Percentiles rank a stretch among this genome's conserved stretches.
Conservation (phyloP, 2,888 invertebrate species). For the Gonocerus acuteangulatus region DNA sequence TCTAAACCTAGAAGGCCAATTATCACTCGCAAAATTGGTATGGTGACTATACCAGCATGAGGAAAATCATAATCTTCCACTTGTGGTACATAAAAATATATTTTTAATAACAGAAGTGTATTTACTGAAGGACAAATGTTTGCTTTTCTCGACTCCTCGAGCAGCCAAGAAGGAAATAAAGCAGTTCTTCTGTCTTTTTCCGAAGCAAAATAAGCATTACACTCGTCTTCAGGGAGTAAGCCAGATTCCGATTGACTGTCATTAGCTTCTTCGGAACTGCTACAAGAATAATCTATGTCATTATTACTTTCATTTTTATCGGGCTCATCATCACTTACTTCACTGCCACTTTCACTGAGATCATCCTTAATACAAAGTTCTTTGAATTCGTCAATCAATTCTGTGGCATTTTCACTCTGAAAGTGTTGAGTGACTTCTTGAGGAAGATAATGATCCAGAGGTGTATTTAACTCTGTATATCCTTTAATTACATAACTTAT, state of each 20-base stretch:
- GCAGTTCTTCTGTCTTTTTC: background rate
- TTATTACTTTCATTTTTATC: slow-evolving; percentile 31
- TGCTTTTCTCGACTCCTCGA: slow-evolving; percentile 53
- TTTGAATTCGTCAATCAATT: slow-evolving; percentile 12
- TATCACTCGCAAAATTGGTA: slow-evolving; percentile 56
- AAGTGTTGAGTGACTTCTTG: slow-evolving; percentile 11
- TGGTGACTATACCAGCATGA: slow-evolving; percentile 53
- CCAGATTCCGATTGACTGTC: background rate
- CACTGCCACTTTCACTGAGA: slow-evolving; percentile 5
- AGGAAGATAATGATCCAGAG: slow-evolving; percentile 30
- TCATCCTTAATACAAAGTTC: slow-evolving; percentile 20
- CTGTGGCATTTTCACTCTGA: slow-evolving; percentile 16
- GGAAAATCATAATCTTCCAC: slow-evolving; percentile 59
- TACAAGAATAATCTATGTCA: background rate
- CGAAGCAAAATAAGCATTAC: background rate
- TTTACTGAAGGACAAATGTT: slow-evolving; percentile 59
- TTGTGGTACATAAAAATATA: slow-evolving; percentile 61
- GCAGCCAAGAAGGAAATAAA: slow-evolving; percentile 56
- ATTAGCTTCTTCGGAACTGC: too few species aligned
- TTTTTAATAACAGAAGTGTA: slow-evolving; percentile 57
- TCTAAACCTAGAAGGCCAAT: slow-evolving; percentile 44
- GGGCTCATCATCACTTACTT: slow-evolving; percentile 38
- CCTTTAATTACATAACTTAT: slow-evolving; percentile 58
- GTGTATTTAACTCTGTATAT: slow-evolving; percentile 46
- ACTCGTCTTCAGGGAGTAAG: background rate